Percentiles rank a stretch among this genome's conserved stretches.
Evolutionary conservation across 2,113 vertebrate genomes (phyloP).

Genomic region (Tragulus kanchil): DNA sequence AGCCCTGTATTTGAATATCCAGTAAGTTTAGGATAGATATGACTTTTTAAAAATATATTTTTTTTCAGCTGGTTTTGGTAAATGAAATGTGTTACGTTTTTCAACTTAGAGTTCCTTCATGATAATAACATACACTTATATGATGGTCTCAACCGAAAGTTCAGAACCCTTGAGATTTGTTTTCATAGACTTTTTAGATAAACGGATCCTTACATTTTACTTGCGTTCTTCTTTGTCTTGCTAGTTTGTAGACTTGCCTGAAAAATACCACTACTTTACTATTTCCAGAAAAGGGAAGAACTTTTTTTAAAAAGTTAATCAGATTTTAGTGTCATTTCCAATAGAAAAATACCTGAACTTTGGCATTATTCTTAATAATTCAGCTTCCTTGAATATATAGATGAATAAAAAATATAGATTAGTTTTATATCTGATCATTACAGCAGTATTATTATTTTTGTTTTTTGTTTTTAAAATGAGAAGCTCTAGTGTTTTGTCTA

Average conservation of each 20-base stretch:
- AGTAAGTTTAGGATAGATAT: constrained; percentile 39
- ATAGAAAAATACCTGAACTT: constrained; percentile 25
- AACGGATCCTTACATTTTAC: not conserved
- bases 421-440: constrained; percentile 54
- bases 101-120: constrained; percentile 40
- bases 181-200: constrained; percentile 39
- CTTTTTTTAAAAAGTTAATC: constrained; percentile 15
- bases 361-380: constrained; percentile 57
- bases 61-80: constrained; percentile 57
- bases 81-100: constrained; percentile 50
- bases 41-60: not conserved
- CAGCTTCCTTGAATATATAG: constrained; percentile 21
- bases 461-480: constrained; percentile 63
- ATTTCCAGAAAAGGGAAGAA: constrained; percentile 15
- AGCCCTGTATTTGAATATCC: constrained; percentile 30
- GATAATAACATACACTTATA: not conserved
- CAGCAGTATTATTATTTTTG: constrained; percentile 41
- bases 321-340: constrained; percentile 53
- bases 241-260: not conserved
- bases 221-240: not conserved
- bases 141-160: not conserved
- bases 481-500: constrained; percentile 55
- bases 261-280: constrained; percentile 29
- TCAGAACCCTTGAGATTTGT: constrained; percentile 19
- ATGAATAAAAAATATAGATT: constrained; percentile 47